Conservation (phyloP, 2,113 vertebrate species). For the Burhinus bistriatus region DNA sequence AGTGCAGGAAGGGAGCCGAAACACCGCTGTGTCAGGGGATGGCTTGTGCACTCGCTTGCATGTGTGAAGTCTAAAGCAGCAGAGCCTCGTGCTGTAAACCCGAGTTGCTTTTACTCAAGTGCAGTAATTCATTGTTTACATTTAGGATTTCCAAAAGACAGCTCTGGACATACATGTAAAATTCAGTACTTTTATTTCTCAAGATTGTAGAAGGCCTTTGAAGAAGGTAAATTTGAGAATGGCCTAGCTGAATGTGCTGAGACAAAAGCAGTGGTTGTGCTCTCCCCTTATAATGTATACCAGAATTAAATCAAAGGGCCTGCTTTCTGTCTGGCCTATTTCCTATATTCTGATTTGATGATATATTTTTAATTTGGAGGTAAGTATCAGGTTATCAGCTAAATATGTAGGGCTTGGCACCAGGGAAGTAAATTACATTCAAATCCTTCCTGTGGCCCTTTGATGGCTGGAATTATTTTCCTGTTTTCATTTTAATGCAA, state of each 20-base stretch:
- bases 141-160: background rate
- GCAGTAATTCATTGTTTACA: background rate
- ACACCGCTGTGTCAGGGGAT: fast-evolving
- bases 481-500: background rate
- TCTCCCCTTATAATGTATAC: too few relatives aligned
- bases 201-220: background rate
- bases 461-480: background rate
- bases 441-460: background rate
- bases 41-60: fast-evolving
- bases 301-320: background rate
- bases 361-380: background rate
- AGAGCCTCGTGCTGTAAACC: background rate
- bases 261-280: background rate
- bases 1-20: background rate
- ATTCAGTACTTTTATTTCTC: background rate
- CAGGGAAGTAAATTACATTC: background rate
- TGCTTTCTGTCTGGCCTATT: background rate
- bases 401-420: background rate
- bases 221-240: background rate
- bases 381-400: background rate
- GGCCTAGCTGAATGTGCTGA: background rate
- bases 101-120: background rate
- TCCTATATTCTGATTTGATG: background rate
- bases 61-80: background rate
- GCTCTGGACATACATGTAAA: fast-evolving